A percentile compares a stretch with the other conserved stretches of the same genome.
These are phyloP conservation scores for western clawed frog (Xenopus tropicalis) DNA, from an alignment of 2,113 vertebrate genomes.

Conservation along the genomic window DNA sequence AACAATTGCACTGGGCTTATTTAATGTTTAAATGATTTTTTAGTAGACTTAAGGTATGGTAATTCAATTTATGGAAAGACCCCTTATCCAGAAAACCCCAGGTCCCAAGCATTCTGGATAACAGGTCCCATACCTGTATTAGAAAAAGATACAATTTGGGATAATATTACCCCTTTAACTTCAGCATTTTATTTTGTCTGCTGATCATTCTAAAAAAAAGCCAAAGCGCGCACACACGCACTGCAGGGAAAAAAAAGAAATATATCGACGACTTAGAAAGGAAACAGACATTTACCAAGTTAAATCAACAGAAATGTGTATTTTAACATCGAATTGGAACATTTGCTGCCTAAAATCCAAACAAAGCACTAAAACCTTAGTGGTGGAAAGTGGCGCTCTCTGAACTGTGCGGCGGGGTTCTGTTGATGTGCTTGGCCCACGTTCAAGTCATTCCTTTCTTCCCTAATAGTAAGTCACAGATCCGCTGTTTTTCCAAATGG, in stretches of 20 bases:
- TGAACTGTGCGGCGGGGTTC: constrained; percentile 24
- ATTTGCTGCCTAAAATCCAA: constrained; percentile 9
- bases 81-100: too few species aligned
- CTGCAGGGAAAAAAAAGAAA: constrained; percentile 11
- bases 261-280: constrained; percentile 22
- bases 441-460: constrained; percentile 38
- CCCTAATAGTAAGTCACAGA: constrained; percentile 40
- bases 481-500: constrained; percentile 39
- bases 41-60: too few species aligned
- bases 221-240: too few species aligned
- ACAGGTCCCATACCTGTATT: too few species aligned
- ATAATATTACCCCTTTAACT: too few species aligned
- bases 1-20: too few species aligned
- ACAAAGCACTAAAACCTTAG: constrained; percentile 25
- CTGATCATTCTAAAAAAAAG: too few species aligned
- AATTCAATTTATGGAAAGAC: too few species aligned
- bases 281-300: constrained; percentile 21
- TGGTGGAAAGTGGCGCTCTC: constrained; percentile 6
- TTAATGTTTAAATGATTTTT: too few species aligned
- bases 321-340: constrained; percentile 27
- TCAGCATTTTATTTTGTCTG: too few species aligned
- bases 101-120: too few species aligned
- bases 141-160: too few species aligned
- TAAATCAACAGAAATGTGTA: constrained; percentile 22
- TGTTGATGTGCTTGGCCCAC: constrained; percentile 34